phyloP scores from a whole-genome alignment of 2,888 invertebrate species.

The Ochropleura plecta region DNA sequence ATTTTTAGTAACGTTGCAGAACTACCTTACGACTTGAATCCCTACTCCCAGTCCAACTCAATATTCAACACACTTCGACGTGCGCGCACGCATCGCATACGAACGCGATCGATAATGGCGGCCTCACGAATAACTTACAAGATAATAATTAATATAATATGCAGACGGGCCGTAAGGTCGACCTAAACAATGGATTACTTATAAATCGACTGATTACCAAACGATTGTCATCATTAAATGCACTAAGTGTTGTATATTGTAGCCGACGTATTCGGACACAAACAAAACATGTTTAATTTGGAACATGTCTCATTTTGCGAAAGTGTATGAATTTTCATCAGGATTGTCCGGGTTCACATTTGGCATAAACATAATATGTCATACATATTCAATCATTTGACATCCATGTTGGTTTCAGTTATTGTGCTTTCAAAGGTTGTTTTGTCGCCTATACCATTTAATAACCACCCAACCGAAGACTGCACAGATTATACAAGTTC shows the following conservation, averaged over 20 bases:
- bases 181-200: constrained; percentile 63
- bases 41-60: constrained; percentile 57
- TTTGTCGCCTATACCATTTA: background rate
- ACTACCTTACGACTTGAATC: background rate
- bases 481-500: background rate
- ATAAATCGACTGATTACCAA: constrained; percentile 59
- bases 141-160: constrained; percentile 70
- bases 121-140: constrained; percentile 66
- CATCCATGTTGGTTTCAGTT: background rate
- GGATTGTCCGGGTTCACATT: background rate
- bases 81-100: constrained; percentile 67
- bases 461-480: background rate
- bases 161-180: constrained; percentile 59
- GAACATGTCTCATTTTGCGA: constrained; percentile 28
- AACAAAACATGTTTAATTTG: constrained; percentile 44
- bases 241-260: constrained; percentile 45
- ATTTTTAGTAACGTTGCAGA: background rate
- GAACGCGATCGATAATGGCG: constrained; percentile 63
- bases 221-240: constrained; percentile 45
- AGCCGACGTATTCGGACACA: constrained; percentile 31
- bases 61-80: constrained; percentile 65
- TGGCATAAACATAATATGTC: background rate
- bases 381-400: constrained; percentile 14
- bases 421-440: background rate
- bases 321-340: constrained; percentile 18